Base-by-base conservation (phyloP, 2,797 vertebrate species). In the Alfaro cultratus region DNA sequence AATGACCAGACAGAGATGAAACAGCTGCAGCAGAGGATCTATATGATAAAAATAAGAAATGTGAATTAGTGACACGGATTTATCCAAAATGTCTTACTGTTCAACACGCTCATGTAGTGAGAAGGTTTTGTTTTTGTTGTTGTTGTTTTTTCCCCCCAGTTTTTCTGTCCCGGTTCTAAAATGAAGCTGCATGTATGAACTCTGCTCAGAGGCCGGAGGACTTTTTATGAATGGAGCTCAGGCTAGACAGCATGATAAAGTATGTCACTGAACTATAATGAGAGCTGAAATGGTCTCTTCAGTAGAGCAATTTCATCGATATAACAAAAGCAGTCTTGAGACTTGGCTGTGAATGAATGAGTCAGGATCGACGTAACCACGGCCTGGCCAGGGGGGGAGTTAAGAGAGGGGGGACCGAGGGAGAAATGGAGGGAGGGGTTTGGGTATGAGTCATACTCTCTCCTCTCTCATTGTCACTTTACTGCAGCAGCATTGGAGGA, bases 381-480 rank as follows among this genome's bases (percentile, higher is more conserved):
- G 73, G 55, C 72, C 12, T 15, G 67, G 13, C 29, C 57, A 26
- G 9, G 75, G 71, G 79, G 75, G 62, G 73, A 78, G 76, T 10
- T 34, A 21, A 70, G 29, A 45, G 47, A 47, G 87, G 82, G 83
- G 89, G 88, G 2, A 1, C 31, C 1, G 78, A 75, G 83, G 80
- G 18, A 12, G 64, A 12, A 5, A 68, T 68, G 74, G 45, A 60
- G 47, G 89, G 89, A 84, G 93, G 91, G 88, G 89, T 81, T 84
- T 91, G 83, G 83, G 87, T 92, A 93, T 95, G 94, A 95, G 90
- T 94, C 94, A 95, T 94, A 85, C 92, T 88, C 88, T 77, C 89
- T 91, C 87, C 86, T 86, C 90, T 90, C 89, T 92, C 91, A 90
- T 91, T 93, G 92, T 92, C 91, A 91, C 93, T 93, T 89, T 87